Conservation (phyloP, 2,113 vertebrate genomes). For the Misgurnus mizolepis region DNA sequence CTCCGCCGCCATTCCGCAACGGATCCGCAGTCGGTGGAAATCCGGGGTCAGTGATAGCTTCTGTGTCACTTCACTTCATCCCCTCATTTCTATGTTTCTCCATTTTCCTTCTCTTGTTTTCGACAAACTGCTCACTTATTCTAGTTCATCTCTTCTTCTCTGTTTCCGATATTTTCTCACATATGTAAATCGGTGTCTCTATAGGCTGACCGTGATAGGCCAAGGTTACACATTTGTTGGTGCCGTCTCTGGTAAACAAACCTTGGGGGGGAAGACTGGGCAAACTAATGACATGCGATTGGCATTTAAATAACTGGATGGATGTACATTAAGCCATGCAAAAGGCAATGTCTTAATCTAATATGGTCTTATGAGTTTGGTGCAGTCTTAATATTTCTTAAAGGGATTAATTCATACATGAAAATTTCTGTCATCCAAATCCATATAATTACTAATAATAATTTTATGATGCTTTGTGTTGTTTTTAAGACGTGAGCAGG, state of each 20-base stretch:
- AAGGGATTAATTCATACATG: too few species aligned
- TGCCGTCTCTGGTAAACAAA: slow-evolving; percentile 20
- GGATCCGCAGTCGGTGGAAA: too few species aligned
- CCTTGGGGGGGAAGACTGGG: not conserved
- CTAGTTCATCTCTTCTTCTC: not conserved
- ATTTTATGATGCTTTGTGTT: too few species aligned
- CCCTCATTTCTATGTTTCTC: not conserved
- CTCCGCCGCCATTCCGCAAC: too few species aligned
- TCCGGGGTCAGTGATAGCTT: too few species aligned
- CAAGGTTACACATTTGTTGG: slow-evolving; percentile 26
- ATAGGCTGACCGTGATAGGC: not conserved
- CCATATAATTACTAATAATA: too few species aligned
- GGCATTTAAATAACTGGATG: slow-evolving; percentile 1
- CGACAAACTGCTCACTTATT: not conserved
- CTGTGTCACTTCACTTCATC: slow-evolving; percentile 40
- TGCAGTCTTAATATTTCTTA: too few species aligned
- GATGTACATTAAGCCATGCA: slow-evolving; percentile 7
- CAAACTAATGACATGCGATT: not conserved
- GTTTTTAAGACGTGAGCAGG: too few species aligned
- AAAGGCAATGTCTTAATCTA: not conserved
- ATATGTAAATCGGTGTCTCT: not conserved
- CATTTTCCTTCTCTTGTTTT: not conserved
- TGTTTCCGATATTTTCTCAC: not conserved
- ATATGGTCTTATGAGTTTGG: not conserved
- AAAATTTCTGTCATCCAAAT: too few species aligned